Evolutionary conservation across 2,888 invertebrate species (phyloP).

Genomic region (Platerodrilus igneus): DNA sequence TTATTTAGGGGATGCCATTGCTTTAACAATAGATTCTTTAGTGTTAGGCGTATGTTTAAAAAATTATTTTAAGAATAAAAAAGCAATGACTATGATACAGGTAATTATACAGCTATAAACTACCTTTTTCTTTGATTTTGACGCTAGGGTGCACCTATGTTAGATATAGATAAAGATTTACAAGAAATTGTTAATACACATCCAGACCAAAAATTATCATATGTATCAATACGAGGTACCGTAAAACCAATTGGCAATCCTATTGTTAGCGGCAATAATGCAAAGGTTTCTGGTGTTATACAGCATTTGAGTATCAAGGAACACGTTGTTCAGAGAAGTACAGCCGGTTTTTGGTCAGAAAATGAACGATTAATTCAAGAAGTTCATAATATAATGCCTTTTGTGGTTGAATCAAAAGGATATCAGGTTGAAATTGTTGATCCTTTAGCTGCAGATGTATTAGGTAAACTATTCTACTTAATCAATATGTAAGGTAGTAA

Average conservation of each 20-base stretch:
- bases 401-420: constrained; percentile 61
- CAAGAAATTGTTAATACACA: constrained; percentile 59
- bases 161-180: constrained; percentile 62
- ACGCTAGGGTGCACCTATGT: constrained; percentile 63
- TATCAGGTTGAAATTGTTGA: constrained; percentile 70
- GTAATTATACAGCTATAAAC: constrained; percentile 47
- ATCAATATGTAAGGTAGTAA: no score
- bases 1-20: constrained; percentile 69
- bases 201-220: constrained; percentile 62
- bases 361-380: constrained; percentile 74
- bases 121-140: not conserved
- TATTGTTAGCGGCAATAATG: constrained; percentile 68
- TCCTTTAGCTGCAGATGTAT: constrained; percentile 66
- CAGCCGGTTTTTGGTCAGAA: constrained; percentile 84
- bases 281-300: constrained; percentile 70
- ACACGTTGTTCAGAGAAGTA: constrained; percentile 75
- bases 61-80: constrained; percentile 71
- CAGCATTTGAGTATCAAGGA: constrained; percentile 77
- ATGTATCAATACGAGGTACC: constrained; percentile 70
- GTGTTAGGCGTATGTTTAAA: constrained; percentile 70
- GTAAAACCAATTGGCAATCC: constrained; percentile 73
- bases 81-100: constrained; percentile 65
- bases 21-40: constrained; percentile 69
- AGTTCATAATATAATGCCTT: constrained; percentile 75
- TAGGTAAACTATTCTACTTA: constrained; percentile 48